Evolutionary conservation across 2,888 invertebrate genomes (phyloP).

Genomic region (Elgonia sp.): DNA sequence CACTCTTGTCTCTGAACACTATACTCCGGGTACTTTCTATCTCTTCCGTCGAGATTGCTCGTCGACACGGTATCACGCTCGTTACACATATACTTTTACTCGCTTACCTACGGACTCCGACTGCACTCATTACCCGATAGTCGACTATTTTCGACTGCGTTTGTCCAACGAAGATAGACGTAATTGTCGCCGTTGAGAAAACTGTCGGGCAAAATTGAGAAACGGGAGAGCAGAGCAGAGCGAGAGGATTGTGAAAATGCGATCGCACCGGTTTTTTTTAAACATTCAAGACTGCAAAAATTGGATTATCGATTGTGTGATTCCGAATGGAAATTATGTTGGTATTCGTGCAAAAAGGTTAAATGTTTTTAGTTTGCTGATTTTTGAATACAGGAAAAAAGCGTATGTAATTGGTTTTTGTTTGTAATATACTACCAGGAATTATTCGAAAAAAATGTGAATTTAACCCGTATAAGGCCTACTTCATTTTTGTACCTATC

Average conservation of each 20-base stretch:
- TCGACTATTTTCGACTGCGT: slow-evolving; percentile 48
- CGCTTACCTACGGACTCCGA: slow-evolving; percentile 42
- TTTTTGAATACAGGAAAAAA: too few relatives aligned
- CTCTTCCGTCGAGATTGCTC: slow-evolving; percentile 62
- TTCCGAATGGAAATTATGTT: not conserved
- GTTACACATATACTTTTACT: slow-evolving; percentile 57
- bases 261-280: not conserved
- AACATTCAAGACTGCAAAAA: not conserved
- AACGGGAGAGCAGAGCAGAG: not conserved
- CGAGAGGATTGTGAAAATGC: too few relatives aligned
- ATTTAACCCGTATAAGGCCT: too few relatives aligned
- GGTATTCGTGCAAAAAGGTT: too few relatives aligned
- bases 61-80: slow-evolving; percentile 65
- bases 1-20: not conserved
- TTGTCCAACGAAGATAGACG: slow-evolving; percentile 47
- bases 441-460: too few relatives aligned
- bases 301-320: not conserved
- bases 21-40: slow-evolving; percentile 30
- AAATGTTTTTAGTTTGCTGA: too few relatives aligned
- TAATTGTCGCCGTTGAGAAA: slow-evolving; percentile 45
- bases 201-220: slow-evolving; percentile 22
- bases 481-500: too few relatives aligned
- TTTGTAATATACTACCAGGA: too few relatives aligned
- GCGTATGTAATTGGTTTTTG: too few relatives aligned
- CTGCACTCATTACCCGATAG: slow-evolving; percentile 46